Base-by-base conservation (phyloP, 1,140 invertebrate species). In the Camponotus pennsylvanicus region DNA sequence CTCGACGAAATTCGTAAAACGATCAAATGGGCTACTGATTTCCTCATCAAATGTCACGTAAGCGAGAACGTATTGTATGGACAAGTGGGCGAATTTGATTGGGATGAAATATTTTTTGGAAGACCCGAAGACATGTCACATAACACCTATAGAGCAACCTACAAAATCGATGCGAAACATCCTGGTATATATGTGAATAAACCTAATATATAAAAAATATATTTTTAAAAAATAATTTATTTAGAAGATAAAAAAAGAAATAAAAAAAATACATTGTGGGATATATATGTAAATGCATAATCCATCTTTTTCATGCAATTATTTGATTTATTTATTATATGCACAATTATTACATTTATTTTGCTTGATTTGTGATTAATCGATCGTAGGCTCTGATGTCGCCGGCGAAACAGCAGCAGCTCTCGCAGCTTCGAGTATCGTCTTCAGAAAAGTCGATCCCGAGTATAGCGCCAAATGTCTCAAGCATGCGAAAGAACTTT, bases 401-500 rank as follows among this genome's bases (percentile, higher is more conserved):
- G 96, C 96, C 1, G 96, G 95, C 2, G 96, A 97, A 92, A 96
- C 96, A 2, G 95, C 96, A 3, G 96, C 96, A 1, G 96, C 96
- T 6, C 92, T 97, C 15, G 96, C 96, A 3, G 96, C 96, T 1
- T 92, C 96, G 52, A 95, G 96, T 34, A 95, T 96, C 6, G 95
- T 97, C 4, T 96, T 96, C 82, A 92, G 91, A 42, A 86, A 93
- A 40, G 75, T 92, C 66, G 95, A 97, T 89, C 85, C 94, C 0
- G 87, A 92, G 1, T 97, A 96, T 89, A 94, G 96, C 3, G 90
- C 90, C 0, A 75, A 92, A 34, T 95, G 96, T 18, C 90, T 97
- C 4, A 87, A 88, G 3, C 96, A 96, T 88, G 96, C 97, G 0
- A 95, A 94, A 42, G 93, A 96, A 73, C 93, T 97, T 21, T 97